Percentiles rank a stretch among this genome's conserved stretches.
Conservation (phyloP, 2,113 vertebrate species). For the Muntiacus reevesi region DNA sequence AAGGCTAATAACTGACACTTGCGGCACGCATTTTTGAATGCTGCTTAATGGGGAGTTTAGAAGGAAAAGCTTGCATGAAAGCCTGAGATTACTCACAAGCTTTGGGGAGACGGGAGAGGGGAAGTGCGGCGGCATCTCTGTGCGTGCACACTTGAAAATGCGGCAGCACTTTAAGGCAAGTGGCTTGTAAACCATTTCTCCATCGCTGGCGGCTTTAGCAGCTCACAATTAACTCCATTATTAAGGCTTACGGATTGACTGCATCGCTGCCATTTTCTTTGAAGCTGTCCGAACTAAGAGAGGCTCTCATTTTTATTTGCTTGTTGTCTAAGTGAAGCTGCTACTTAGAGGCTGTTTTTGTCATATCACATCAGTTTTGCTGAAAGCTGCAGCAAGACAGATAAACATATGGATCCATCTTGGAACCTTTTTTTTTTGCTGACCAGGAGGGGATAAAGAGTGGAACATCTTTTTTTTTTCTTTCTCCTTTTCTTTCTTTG, state of each 20-base stretch:
- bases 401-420: conserved; percentile 74
- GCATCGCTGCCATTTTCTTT: conserved; percentile 10
- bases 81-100: conserved; percentile 58
- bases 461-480: conserved; percentile 59
- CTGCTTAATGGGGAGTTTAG: conserved; percentile 67
- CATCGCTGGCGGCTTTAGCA: background rate
- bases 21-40: conserved; percentile 50
- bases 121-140: background rate
- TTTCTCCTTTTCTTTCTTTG: background rate
- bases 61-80: conserved; percentile 61
- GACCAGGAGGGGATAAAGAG: conserved; percentile 36
- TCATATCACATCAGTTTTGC: conserved; percentile 78
- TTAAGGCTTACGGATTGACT: background rate
- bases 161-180: conserved; percentile 25
- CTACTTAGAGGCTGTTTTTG: conserved; percentile 77
- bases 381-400: conserved; percentile 80
- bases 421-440: background rate
- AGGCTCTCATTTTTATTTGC: conserved; percentile 73
- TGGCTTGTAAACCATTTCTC: conserved; percentile 8
- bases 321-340: conserved; percentile 77
- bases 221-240: conserved; percentile 55
- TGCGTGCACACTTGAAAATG: background rate
- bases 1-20: conserved; percentile 69
- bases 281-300: conserved; percentile 66
- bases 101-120: background rate